Percentiles rank a stretch among this genome's conserved stretches.
These are phyloP conservation scores for Muscicapa comitata DNA, from an alignment of 2,797 vertebrate species.

Conservation along the genomic window DNA sequence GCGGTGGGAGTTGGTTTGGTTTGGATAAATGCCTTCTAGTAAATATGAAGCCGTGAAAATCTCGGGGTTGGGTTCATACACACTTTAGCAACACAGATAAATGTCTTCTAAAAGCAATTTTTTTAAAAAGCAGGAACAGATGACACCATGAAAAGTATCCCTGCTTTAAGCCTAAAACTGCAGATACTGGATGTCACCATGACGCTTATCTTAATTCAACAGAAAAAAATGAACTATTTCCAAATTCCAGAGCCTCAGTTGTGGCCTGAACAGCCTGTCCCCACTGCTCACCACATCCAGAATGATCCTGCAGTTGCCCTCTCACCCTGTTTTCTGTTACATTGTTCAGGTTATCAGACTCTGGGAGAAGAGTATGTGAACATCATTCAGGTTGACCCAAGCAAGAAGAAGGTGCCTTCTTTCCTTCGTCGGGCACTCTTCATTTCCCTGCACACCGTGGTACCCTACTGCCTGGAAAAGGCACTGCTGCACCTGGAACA, in stretches of 20 bases:
- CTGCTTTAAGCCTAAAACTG: background rate
- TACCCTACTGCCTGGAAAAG: conserved; percentile 89
- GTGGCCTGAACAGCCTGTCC: background rate
- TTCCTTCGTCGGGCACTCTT: conserved; percentile 71
- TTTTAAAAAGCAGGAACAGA: background rate
- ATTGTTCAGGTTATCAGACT: conserved; percentile 85
- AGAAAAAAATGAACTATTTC: background rate
- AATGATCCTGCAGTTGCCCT: background rate
- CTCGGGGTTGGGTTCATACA: background rate
- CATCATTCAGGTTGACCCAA: conserved; percentile 88
- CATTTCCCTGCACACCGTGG: conserved; percentile 76
- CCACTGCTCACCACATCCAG: background rate
- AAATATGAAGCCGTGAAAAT: background rate
- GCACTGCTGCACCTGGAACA: conserved; percentile 84
- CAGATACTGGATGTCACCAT: too few relatives aligned
- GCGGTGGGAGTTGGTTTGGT: accelerated
- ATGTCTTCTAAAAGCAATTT: background rate
- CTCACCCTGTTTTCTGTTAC: background rate
- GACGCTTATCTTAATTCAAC: accelerated
- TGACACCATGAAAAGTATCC: background rate
- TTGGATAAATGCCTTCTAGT: background rate
- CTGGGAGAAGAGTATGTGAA: conserved; percentile 94
- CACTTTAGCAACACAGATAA: background rate
- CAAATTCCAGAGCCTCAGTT: background rate
- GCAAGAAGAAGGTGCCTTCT: conserved; percentile 78